Base-by-base conservation (phyloP, 2,797 vertebrate genomes). In the Leucoraja ocellata region DNA sequence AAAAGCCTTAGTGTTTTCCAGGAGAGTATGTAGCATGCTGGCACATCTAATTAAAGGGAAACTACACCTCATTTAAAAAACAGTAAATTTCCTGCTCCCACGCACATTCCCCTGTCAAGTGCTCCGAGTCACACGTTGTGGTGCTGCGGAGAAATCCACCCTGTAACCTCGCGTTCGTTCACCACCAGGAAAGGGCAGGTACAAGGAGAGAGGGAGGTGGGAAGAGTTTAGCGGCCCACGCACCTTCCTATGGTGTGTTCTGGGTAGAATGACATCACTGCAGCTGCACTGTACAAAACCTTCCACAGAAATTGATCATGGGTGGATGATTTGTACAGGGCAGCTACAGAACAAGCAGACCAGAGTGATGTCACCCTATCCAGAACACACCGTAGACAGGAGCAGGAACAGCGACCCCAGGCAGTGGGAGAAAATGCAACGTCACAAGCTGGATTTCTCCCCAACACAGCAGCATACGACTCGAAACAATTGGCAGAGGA, bases 311-410 rank as follows among this genome's bases (percentile, higher is more conserved):
- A 28, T 58, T 76, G 39, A 13, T 39, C 36, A 73, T 39, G 25
- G 28, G 90, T 76, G 68, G 90, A 76, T 74, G 90, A 92, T 46
- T 92, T 92, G 90, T 76, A 92, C 68, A 92, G 90, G 73, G 71
- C 90, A 92, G 71, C 90, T 92, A 76, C 90, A 92, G 90, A 92
- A 92, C 90, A 92, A 92, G 90, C 90, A 92, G 90, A 92, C 90
- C 90, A 76, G 73, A 92, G 90, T 92, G 90, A 58, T 92, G 90
- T 25, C 90, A 58, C 90, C 90, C 90, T 63, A 76, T 71, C 68
- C 71, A 92, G 90, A 76, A 92, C 76, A 46, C 71, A n/a, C 90
- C 13, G 39, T 25, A n/a, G 46, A 71, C 25, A 46, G 90, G 90
- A 92, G 71, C 73, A 54, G 71, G 71, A n/a, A 28, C 68, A 28